phyloP scores from a whole-genome alignment of 2,797 vertebrate genomes.

The Decapterus maruadsi region DNA sequence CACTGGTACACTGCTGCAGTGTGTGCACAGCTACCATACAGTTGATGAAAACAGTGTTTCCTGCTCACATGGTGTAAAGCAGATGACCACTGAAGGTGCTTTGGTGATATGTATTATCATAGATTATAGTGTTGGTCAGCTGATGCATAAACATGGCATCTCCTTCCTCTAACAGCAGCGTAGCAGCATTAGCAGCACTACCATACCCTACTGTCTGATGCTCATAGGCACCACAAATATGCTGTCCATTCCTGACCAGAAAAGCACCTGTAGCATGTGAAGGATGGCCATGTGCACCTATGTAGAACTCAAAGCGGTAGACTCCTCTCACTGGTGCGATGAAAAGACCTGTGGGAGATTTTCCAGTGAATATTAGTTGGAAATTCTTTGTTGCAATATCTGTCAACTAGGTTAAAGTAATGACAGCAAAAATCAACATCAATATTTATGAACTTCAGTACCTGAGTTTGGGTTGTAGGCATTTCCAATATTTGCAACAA shows the following conservation, averaged over 20 bases:
- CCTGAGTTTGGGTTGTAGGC: conserved; percentile 60
- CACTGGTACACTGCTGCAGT: neutral
- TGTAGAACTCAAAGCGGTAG: conserved; percentile 56
- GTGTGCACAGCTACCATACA: neutral
- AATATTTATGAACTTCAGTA: neutral
- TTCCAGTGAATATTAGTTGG: neutral
- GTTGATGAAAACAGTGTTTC: neutral
- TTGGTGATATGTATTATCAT: neutral
- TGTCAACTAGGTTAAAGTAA: neutral
- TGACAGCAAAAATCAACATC: neutral
- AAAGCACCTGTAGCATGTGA: accelerated
- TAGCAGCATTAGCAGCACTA: conserved; percentile 22
- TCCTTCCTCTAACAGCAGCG: conserved; percentile 59
- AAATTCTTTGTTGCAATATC: neutral
- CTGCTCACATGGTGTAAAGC: conserved; percentile 58
- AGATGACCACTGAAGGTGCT: conserved; percentile 69
- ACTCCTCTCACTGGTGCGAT: conserved; percentile 63
- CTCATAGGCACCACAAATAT: conserved; percentile 19
- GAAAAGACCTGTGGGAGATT: conserved; percentile 52
- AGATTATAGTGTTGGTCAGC: accelerated
- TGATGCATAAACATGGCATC: conserved; percentile 63
- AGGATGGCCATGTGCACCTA: neutral
- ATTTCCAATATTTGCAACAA: conserved; percentile 52
- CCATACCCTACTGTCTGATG: accelerated
- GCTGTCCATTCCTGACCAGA: conserved; percentile 52